phyloP scores from a whole-genome alignment of 1,140 invertebrate species.

The Homarus americanus region DNA sequence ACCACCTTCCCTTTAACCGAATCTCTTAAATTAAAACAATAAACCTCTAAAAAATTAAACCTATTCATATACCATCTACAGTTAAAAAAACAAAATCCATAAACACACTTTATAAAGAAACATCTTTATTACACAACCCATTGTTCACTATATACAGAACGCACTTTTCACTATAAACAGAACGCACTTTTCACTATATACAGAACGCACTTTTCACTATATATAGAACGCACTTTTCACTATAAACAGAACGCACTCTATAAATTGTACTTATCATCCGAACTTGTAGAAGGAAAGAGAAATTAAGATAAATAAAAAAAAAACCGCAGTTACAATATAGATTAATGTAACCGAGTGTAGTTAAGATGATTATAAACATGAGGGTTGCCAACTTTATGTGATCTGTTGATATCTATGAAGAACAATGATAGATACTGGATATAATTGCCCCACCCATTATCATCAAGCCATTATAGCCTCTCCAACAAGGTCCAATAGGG shows the following conservation, averaged over 20 bases:
- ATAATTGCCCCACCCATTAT: not conserved
- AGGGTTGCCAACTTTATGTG: conserved; percentile 12
- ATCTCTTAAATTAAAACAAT: no score
- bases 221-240: no score
- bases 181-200: not conserved
- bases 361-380: conserved; percentile 22
- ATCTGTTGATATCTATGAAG: not conserved
- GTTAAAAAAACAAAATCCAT: no score
- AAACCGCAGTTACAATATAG: not conserved
- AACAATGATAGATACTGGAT: conserved; percentile 13
- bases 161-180: no score
- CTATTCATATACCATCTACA: no score
- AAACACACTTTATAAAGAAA: no score
- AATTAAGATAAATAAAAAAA: not conserved
- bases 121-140: no score
- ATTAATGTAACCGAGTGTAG: conserved; percentile 13
- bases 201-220: no score
- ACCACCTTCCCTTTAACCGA: not conserved
- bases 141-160: not conserved
- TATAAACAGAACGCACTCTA: not conserved
- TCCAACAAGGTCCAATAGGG: not conserved
- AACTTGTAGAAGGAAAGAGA: no score
- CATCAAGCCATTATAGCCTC: conserved; percentile 2
- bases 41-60: no score
- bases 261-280: not conserved